Evolutionary conservation across 2,888 invertebrate species (phyloP).

Genomic region (Aleiodes leptofemur): DNA sequence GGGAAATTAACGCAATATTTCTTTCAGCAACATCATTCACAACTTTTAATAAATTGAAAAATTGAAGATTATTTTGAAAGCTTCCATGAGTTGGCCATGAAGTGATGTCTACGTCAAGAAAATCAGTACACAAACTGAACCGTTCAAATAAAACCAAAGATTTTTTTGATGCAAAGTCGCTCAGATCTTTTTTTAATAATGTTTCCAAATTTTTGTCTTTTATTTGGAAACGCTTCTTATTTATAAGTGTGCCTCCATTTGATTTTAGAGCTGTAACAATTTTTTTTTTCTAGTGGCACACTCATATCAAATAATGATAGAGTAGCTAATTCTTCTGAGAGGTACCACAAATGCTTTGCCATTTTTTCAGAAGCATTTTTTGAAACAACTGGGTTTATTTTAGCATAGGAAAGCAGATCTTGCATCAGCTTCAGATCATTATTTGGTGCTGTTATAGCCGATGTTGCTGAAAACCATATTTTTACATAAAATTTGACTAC

Average conservation of each 20-base stretch:
- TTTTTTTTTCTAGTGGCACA: slow-evolving; percentile 40
- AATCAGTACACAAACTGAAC: slow-evolving; percentile 10
- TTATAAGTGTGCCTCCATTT: background rate
- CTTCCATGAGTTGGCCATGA: too few relatives aligned
- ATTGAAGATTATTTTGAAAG: too few relatives aligned
- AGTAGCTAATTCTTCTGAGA: slow-evolving; percentile 47
- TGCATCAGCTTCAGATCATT: slow-evolving; percentile 54
- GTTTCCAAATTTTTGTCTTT: slow-evolving; percentile 5
- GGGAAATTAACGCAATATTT: too few relatives aligned
- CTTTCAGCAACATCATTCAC: too few relatives aligned
- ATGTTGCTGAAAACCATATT: slow-evolving; percentile 53
- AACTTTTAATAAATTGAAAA: too few relatives aligned
- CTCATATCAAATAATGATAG: slow-evolving; percentile 53
- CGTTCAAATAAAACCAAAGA: slow-evolving; percentile 14
- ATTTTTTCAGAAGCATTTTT: slow-evolving; percentile 44
- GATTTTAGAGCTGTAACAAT: too few relatives aligned
- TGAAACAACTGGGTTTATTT: slow-evolving; percentile 43
- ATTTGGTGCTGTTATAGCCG: too few relatives aligned
- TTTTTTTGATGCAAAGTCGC: slow-evolving; percentile 1
- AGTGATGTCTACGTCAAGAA: slow-evolving; percentile 14
- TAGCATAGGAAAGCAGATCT: slow-evolving; percentile 47
- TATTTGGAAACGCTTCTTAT: slow-evolving; percentile 13
- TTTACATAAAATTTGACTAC: slow-evolving; percentile 54
- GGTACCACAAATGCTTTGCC: slow-evolving; percentile 56
- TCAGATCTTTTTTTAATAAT: slow-evolving; percentile 19